Evolutionary conservation across 2,113 vertebrate genomes (phyloP).

Genomic region (Halichoerus grypus): DNA sequence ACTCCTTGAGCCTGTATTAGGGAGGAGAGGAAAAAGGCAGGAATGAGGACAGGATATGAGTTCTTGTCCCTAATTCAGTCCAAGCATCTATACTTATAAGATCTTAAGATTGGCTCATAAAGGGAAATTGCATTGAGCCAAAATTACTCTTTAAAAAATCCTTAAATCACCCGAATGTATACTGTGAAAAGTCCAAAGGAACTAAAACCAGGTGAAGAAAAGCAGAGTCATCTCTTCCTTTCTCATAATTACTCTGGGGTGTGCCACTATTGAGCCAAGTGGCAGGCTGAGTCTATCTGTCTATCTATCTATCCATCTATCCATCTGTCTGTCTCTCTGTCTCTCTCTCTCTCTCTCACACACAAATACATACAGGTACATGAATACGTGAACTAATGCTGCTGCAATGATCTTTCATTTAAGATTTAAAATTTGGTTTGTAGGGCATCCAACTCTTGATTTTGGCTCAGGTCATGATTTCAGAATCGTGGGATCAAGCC

Average conservation of each 20-base stretch:
- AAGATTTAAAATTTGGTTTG: slow-evolving; percentile 30
- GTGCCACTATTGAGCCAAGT: not conserved
- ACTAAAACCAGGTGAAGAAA: not conserved
- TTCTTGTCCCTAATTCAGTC: not conserved
- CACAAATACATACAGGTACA: not conserved
- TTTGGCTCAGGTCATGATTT: not conserved
- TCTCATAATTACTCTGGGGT: not conserved
- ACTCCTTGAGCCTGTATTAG: not conserved
- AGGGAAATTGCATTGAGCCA: not conserved
- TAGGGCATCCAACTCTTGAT: not conserved
- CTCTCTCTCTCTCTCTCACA: not conserved
- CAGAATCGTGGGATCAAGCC: not conserved
- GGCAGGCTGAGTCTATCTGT: not conserved
- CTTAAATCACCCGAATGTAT: not conserved
- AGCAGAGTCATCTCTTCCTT: not conserved
- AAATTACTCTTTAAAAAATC: not conserved
- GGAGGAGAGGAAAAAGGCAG: not conserved
- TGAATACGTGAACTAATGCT: slow-evolving; percentile 13
- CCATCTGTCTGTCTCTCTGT: not conserved
- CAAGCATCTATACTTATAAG: not conserved
- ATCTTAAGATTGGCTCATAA: not conserved
- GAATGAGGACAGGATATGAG: not conserved
- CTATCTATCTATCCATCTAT: not conserved
- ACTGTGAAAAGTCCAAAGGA: not conserved
- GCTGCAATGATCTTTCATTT: not conserved